A percentile compares a stretch with the other conserved stretches of the same genome.
Evolutionary conservation across 2,113 vertebrate genomes (phyloP).

Genomic region (Syngnathus typhle): DNA sequence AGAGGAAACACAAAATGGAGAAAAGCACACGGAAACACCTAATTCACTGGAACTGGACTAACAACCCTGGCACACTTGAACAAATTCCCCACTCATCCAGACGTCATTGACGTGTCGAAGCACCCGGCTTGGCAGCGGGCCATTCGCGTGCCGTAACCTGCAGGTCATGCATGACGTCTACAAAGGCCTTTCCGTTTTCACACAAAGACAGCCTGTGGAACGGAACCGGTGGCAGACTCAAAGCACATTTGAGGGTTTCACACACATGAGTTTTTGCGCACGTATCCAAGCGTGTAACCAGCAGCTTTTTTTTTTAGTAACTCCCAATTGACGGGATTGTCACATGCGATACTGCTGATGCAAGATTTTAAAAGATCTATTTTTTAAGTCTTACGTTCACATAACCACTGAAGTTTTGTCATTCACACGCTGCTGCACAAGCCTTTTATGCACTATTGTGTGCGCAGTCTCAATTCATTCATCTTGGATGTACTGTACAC

Average conservation of each 20-base stretch:
- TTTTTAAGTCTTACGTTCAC: slow-evolving; percentile 25
- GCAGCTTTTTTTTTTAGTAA: slow-evolving; percentile 37
- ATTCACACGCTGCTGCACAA: slow-evolving; percentile 9
- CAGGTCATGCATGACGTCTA: slow-evolving; percentile 8
- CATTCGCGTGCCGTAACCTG: slow-evolving; percentile 16
- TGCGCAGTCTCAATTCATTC: not conserved
- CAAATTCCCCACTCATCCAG: not conserved
- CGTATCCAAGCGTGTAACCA: slow-evolving; percentile 50
- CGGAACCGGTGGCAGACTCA: slow-evolving; percentile 10
- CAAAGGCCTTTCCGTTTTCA: slow-evolving; percentile 45
- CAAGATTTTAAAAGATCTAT: slow-evolving; percentile 17
- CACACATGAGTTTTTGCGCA: slow-evolving; percentile 34
- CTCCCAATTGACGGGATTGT: slow-evolving; percentile 33
- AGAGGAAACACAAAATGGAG: slow-evolving; percentile 17
- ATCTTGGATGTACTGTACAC: slow-evolving; percentile 2
- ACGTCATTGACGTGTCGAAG: slow-evolving; percentile 1
- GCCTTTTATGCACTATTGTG: slow-evolving; percentile 17
- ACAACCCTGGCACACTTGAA: slow-evolving; percentile 22
- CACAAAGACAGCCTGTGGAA: slow-evolving; percentile 30
- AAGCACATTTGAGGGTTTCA: slow-evolving; percentile 41
- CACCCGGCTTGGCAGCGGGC: slow-evolving; percentile 16
- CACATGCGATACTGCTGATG: slow-evolving; percentile 17
- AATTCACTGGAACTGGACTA: slow-evolving; percentile 61
- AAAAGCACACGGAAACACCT: slow-evolving; percentile 24
- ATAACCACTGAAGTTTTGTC: slow-evolving; percentile 13